phyloP scores from a whole-genome alignment of 2,797 vertebrate genomes.

The Protonibea diacanthus region DNA sequence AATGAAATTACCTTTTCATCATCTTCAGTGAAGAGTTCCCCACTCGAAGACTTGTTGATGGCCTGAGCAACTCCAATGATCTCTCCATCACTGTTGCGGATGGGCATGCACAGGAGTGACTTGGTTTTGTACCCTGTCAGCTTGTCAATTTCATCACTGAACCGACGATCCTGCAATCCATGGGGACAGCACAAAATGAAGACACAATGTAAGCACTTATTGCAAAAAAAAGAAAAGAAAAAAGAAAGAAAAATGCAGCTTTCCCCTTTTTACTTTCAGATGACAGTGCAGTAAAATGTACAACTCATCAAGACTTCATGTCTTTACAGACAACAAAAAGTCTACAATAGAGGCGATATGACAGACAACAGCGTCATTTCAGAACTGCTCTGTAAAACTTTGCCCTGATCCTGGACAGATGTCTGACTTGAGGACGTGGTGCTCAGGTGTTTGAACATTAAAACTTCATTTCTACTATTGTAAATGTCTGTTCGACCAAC shows the following conservation, averaged over 20 bases:
- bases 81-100: conserved; percentile 95
- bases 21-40: conserved; percentile 94
- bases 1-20: conserved; percentile 90
- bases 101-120: conserved; percentile 98
- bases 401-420: not conserved
- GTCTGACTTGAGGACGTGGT: not conserved
- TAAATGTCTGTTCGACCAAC: not conserved
- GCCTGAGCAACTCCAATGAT: conserved; percentile 97
- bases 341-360: not conserved
- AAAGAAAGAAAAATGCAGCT: not conserved
- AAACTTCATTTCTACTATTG: not conserved
- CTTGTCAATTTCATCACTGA: conserved; percentile 99
- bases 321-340: not conserved
- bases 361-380: not conserved
- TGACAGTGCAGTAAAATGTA: conserved; percentile 17
- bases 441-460: not conserved
- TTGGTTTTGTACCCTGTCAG: conserved; percentile 98
- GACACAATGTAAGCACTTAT: conserved; percentile 33
- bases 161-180: conserved; percentile 91
- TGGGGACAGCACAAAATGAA: conserved; percentile 28
- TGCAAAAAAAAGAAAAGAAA: not conserved
- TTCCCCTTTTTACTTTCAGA: conserved; percentile 15
- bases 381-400: not conserved
- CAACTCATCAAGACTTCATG: conserved; percentile 1
- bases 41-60: conserved; percentile 96